Conservation (phyloP, 92 coral and sea anemone species). For the Zoanthus sociatus region DNA sequence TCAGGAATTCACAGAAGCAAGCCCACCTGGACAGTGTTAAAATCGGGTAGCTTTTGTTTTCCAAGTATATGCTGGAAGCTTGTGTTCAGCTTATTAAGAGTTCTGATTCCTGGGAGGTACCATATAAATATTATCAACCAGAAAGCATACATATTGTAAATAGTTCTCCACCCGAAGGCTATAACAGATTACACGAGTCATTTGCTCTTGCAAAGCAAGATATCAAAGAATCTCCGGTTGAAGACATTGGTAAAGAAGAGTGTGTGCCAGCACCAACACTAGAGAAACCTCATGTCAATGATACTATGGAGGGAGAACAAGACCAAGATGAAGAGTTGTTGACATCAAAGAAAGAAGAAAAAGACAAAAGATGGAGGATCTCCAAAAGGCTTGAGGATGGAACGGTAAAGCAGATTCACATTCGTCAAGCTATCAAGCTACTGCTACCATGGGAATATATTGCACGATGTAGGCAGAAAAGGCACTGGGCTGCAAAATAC, state of each 20-base stretch:
- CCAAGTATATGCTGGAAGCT: conserved; percentile 54
- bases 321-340: conserved; percentile 13
- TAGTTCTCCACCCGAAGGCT: conserved; percentile 35
- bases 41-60: conserved; percentile 62
- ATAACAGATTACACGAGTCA: conserved; percentile 38
- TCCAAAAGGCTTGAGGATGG: conserved; percentile 37
- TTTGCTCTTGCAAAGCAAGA: background rate
- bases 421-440: conserved; percentile 56
- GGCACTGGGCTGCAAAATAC: conserved; percentile 68
- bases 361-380: conserved; percentile 32
- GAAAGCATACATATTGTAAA: conserved; percentile 39
- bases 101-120: conserved; percentile 44
- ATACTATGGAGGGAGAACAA: background rate
- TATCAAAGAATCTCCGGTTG: conserved; percentile 34
- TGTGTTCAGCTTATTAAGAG: conserved; percentile 49
- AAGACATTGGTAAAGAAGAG: conserved; percentile 41
- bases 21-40: conserved; percentile 54
- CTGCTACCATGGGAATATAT: conserved; percentile 61
- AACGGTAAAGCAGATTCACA: conserved; percentile 37
- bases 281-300: background rate
- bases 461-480: conserved; percentile 59
- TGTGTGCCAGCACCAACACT: conserved; percentile 1
- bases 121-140: conserved; percentile 48
- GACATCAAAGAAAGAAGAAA: conserved; percentile 1
- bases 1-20: conserved; percentile 51